A percentile compares a stretch with the other conserved stretches of the same genome.
phyloP scores from a whole-genome alignment of 2,113 vertebrate species.

The Asarcornis scutulata region DNA sequence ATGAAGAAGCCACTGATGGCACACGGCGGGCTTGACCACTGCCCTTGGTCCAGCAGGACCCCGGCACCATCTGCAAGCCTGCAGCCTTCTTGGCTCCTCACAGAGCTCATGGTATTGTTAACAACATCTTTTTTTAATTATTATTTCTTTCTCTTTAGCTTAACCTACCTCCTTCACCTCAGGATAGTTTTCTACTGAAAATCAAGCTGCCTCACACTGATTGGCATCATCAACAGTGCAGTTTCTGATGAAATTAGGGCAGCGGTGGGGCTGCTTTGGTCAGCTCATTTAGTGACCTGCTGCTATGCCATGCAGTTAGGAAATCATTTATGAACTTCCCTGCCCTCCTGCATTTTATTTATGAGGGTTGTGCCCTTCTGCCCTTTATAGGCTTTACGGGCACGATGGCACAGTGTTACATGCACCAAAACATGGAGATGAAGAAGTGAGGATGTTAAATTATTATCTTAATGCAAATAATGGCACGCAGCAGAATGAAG shows the following conservation, averaged over 20 bases:
- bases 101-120: not conserved
- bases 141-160: not conserved
- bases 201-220: not conserved
- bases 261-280: not conserved
- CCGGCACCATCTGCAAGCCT: fast-evolving
- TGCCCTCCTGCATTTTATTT: not conserved
- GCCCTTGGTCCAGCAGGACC: not conserved
- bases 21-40: not conserved
- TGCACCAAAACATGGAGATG: not conserved
- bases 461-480: not conserved
- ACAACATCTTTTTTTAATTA: not conserved
- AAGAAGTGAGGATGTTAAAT: not conserved
- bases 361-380: not conserved
- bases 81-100: not conserved
- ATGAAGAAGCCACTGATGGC: not conserved
- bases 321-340: not conserved
- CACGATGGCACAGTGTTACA: fast-evolving
- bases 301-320: not conserved
- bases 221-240: not conserved
- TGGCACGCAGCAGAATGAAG: not conserved
- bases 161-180: not conserved
- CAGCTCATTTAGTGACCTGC: not conserved
- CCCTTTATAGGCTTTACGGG: not conserved
- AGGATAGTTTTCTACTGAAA: not conserved
- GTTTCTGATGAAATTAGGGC: not conserved